Evolutionary conservation across 2,888 invertebrate genomes (phyloP).

Genomic region (Pandemis heparana): DNA sequence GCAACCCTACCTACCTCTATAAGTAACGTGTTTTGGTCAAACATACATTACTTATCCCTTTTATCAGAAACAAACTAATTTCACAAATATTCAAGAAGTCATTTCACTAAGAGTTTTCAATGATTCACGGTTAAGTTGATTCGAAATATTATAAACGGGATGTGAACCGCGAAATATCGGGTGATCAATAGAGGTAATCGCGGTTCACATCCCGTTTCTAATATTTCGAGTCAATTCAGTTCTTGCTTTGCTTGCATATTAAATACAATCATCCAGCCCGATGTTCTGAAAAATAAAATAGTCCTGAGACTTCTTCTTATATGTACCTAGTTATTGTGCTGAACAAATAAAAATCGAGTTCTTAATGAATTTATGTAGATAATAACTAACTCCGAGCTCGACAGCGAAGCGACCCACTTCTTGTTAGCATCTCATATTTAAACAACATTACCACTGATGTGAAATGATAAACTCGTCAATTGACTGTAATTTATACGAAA

Average conservation of each 20-base stretch:
- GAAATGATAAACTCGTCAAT: no score
- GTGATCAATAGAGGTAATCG: no score
- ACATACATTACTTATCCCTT: neutral
- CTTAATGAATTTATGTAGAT: slow-evolving; percentile 4
- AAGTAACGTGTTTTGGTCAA: no score
- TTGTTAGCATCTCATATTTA: neutral
- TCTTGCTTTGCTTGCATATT: neutral
- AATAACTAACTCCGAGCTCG: neutral
- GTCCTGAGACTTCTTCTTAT: neutral
- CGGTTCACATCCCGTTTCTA: no score
- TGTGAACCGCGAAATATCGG: no score
- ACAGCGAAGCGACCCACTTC: neutral
- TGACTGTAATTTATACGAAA: no score
- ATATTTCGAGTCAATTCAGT: no score
- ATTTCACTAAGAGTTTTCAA: no score
- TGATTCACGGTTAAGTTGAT: no score
- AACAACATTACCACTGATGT: neutral
- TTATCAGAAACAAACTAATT: neutral
- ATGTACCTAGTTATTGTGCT: slow-evolving; percentile 7
- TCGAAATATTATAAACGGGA: no score
- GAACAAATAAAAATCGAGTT: neutral
- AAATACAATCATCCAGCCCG: neutral
- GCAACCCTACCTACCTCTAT: no score
- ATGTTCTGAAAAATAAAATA: slow-evolving; percentile 3
- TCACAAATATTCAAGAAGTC: no score